phyloP scores from a whole-genome alignment of 2,113 vertebrate genomes.

The Entosphenus tridentatus region DNA sequence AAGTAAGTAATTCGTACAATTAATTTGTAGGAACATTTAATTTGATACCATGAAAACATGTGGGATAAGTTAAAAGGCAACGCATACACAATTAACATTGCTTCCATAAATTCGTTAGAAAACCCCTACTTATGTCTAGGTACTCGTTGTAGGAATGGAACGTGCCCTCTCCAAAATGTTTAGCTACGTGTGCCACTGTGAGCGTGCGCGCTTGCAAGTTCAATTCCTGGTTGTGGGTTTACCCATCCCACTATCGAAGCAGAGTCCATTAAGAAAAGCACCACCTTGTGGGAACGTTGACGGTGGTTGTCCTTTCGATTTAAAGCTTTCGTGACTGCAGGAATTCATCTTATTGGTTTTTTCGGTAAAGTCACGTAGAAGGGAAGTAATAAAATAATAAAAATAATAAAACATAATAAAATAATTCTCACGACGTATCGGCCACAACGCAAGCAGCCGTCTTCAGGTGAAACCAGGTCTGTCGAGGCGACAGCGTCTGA shows the following conservation, averaged over 20 bases:
- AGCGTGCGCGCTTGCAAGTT: background rate
- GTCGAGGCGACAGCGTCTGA: no score
- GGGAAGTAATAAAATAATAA: no score
- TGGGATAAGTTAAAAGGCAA: background rate
- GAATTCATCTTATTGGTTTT: no score
- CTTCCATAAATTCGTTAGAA: background rate
- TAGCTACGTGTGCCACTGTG: constrained; percentile 1
- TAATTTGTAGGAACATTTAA: background rate
- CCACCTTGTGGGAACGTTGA: no score
- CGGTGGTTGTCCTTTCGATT: no score
- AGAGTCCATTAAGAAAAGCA: background rate
- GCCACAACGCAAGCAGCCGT: no score
- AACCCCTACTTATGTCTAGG: background rate
- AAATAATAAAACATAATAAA: no score
- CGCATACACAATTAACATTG: background rate
- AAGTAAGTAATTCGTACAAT: background rate
- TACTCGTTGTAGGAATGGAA: background rate
- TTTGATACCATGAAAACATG: background rate
- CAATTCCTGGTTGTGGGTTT: background rate
- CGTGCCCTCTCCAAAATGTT: background rate
- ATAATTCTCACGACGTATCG: no score
- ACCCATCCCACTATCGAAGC: background rate
- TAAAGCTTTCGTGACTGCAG: no score
- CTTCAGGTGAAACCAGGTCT: no score
- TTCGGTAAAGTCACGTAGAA: no score